Conservation (phyloP, 2,113 vertebrate species). For the Sprattus sprattus region DNA sequence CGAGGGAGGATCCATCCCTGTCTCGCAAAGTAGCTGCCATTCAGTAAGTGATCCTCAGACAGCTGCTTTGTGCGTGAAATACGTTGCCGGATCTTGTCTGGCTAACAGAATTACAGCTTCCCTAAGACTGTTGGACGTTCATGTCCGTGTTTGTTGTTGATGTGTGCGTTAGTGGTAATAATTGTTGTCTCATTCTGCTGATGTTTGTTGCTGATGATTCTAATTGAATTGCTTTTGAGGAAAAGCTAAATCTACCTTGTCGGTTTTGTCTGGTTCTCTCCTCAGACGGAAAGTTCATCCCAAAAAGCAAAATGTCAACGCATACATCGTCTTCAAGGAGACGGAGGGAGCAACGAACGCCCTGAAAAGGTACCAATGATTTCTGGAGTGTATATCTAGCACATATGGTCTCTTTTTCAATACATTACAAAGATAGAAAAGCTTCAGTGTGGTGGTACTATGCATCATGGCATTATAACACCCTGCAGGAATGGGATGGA, state of each 20-base stretch:
- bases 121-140: not conserved
- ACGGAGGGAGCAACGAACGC: conserved; percentile 73
- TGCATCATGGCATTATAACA: not conserved
- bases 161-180: not conserved
- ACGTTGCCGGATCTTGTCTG: not conserved
- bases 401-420: not conserved
- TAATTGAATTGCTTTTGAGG: not conserved
- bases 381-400: not conserved
- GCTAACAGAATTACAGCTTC: not conserved
- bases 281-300: conserved; percentile 84
- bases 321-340: conserved; percentile 90
- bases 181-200: not conserved
- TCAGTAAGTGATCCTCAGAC: conserved; percentile 72
- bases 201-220: not conserved
- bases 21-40: conserved; percentile 86
- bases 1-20: conserved; percentile 80
- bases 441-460: not conserved
- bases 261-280: not conserved
- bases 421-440: not conserved
- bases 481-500: conserved; percentile 83
- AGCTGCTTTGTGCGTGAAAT: not conserved
- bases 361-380: conserved; percentile 72
- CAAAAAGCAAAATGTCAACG: conserved; percentile 82
- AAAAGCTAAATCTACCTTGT: not conserved
- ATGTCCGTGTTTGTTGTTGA: not conserved